A percentile compares a stretch with the other conserved stretches of the same genome.
These are phyloP conservation scores for Dryobota labecula DNA, from an alignment of 2,888 invertebrate genomes.

Conservation along the genomic window DNA sequence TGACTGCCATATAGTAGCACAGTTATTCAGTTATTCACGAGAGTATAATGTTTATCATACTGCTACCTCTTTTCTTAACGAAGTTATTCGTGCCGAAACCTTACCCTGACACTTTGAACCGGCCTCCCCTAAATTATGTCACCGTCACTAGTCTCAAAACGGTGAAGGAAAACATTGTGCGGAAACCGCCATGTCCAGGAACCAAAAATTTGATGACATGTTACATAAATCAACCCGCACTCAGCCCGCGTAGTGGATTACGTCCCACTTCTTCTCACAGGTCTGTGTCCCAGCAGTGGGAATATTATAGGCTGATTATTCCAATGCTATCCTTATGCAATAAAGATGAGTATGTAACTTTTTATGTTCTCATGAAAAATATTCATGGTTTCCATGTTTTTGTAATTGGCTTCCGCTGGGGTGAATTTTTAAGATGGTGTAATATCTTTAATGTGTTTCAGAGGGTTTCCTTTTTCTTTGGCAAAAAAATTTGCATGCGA, in stretches of 20 bases:
- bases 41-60: no score
- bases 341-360: not conserved
- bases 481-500: not conserved
- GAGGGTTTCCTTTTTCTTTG: not conserved
- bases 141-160: no score
- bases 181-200: not conserved
- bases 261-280: no score
- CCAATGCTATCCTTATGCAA: not conserved
- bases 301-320: not conserved
- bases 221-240: no score
- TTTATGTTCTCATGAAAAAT: conserved; percentile 14
- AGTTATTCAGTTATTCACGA: no score
- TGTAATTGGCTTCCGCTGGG: conserved; percentile 14
- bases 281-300: not conserved
- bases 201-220: not conserved
- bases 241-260: not conserved
- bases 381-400: conserved; percentile 13
- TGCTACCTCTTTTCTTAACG: no score
- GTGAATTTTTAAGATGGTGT: conserved; percentile 36
- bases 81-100: no score
- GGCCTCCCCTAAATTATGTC: not conserved
- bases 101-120: no score
- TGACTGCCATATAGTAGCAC: no score
- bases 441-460: conserved; percentile 4
- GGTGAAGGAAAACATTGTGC: not conserved